phyloP scores from a whole-genome alignment of 2,888 invertebrate genomes.

The Drosophila suboccidentalis region DNA sequence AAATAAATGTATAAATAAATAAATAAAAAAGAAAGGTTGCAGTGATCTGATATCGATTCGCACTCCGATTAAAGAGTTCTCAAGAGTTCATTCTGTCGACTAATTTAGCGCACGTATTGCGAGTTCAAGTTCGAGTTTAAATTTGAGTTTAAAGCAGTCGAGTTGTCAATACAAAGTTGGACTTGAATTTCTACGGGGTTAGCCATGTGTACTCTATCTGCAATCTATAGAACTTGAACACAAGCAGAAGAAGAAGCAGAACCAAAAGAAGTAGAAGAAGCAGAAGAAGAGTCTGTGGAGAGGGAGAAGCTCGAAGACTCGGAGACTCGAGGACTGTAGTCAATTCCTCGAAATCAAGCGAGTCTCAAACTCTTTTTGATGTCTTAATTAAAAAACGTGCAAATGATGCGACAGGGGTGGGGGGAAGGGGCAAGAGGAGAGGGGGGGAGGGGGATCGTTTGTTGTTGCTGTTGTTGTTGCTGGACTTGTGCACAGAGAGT shows the following conservation, averaged over 20 bases:
- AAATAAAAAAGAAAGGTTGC: too few species aligned
- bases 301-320: not conserved
- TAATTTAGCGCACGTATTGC: slow-evolving; percentile 67
- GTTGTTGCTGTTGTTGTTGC: not conserved
- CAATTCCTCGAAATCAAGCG: slow-evolving; percentile 79
- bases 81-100: slow-evolving; percentile 52
- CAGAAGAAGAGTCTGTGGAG: not conserved
- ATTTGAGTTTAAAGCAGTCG: slow-evolving; percentile 30
- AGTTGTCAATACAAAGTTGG: slow-evolving; percentile 50
- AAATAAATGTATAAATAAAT: too few species aligned
- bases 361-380: slow-evolving; percentile 82
- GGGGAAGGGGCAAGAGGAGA: slow-evolving; percentile 5
- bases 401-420: slow-evolving; percentile 65
- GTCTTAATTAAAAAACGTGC: slow-evolving; percentile 82
- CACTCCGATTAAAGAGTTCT: not conserved
- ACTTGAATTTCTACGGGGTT: slow-evolving; percentile 41
- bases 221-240: slow-evolving; percentile 70
- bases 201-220: slow-evolving; percentile 71
- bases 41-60: not conserved
- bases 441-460: slow-evolving; percentile 4
- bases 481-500: slow-evolving; percentile 65
- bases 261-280: slow-evolving; percentile 21
- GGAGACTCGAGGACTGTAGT: slow-evolving; percentile 49
- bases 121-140: not conserved
- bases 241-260: slow-evolving; percentile 19